Base-by-base conservation (phyloP, 1,140 invertebrate genomes). In the Neodiprion virginianus region DNA sequence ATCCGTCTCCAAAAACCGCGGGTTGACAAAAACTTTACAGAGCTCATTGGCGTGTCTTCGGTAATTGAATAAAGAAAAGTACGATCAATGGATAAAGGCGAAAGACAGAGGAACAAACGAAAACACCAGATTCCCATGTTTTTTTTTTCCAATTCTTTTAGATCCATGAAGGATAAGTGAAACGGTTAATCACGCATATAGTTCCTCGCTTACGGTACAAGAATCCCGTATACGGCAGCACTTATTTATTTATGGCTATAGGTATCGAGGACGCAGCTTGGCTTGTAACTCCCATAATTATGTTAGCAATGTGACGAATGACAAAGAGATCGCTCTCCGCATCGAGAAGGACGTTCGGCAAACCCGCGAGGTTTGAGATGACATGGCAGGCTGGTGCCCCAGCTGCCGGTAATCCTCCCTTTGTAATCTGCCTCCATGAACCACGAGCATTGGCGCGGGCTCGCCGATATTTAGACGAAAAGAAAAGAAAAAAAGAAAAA, bases 211-310 rank as follows among this genome's bases (percentile, higher is more conserved):
- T 40, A 5, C 28, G 28, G 5, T 40, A 40, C 28, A 2, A 40
- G 28, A 40, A 40, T 40, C 5, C 28, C 28, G 28, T 2, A 40
- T 40, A 40, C 5, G 28, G 28, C 28, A 40, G 28, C 28, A 40
- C 1, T 40, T 40, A 40, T 40, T 40, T 40, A 40, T 40, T 80
- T 74, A 77, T 72, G 77, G 75, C 78, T 79, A 49, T 71, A 49
- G 12, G 21, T 50, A 69, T 48, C 28, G 48, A 71, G 17, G 79
- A 80, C 83, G 80, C 78, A 81, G 82, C 84, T 77, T 86, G 86
- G 86, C 85, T 88, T 88, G 86, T 86, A 89, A 88, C 87, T 88
- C 83, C 83, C 83, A 89, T 89, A 89, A 89, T 89, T 89, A 88
- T 88, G 87, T 89, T 89, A 88, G 86, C 86, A 88, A 89, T 88